Percentiles rank a stretch among this genome's conserved stretches.
Evolutionary conservation across 2,113 vertebrate species (phyloP).

Genomic region (Pseudopodoces humilis): DNA sequence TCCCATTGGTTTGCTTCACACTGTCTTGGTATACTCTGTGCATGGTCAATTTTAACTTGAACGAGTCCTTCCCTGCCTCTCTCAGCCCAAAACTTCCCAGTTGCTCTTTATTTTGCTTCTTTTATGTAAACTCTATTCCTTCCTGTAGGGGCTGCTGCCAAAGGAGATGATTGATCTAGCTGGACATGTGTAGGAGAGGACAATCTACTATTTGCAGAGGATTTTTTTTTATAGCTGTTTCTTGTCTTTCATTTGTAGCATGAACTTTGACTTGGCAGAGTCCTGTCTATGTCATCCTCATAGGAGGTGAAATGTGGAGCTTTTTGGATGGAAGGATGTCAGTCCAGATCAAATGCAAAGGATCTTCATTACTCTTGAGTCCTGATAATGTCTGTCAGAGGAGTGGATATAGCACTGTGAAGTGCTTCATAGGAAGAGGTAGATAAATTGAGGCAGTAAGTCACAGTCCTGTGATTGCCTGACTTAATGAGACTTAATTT

Average conservation of each 20-base stretch:
- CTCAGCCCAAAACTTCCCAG: neutral
- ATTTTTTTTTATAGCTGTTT: neutral
- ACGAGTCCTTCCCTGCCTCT: neutral
- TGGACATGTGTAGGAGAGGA: neutral
- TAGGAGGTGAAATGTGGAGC: neutral
- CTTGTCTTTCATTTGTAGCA: neutral
- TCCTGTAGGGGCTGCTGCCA: neutral
- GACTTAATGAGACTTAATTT: slow-evolving; percentile 19
- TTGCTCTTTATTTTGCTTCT: neutral
- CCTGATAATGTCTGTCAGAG: neutral
- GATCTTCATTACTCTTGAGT: neutral
- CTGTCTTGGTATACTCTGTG: neutral
- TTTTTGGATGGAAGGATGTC: neutral
- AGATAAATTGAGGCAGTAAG: neutral
- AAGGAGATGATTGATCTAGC: neutral
- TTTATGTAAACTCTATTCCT: neutral
- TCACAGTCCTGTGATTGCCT: neutral
- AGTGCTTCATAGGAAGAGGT: neutral
- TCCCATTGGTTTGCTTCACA: neutral
- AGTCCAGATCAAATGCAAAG: neutral
- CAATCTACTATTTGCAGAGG: neutral
- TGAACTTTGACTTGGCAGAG: neutral
- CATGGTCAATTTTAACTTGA: neutral
- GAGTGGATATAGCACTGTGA: neutral
- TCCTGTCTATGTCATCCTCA: neutral